Evolutionary conservation across 2,797 vertebrate genomes (phyloP).

Genomic region (Ceyx erithaca): DNA sequence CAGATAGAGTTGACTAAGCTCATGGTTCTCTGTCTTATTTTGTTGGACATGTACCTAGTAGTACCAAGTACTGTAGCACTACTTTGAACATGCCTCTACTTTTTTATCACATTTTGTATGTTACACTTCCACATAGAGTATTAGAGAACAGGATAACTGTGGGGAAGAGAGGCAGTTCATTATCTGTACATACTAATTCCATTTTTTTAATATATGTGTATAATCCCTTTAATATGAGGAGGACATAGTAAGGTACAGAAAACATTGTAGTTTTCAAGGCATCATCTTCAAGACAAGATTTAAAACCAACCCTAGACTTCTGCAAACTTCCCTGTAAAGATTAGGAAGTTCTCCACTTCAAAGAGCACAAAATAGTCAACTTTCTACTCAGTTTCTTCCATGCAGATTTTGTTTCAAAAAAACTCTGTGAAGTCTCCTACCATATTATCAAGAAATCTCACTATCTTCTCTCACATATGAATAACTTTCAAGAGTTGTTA

Average conservation of each 20-base stretch:
- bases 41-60: not conserved
- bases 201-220: not conserved
- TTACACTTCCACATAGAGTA: not conserved
- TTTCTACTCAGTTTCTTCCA: not conserved
- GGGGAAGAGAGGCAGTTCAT: not conserved
- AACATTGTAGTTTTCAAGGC: not conserved
- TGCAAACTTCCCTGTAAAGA: not conserved
- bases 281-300: not conserved
- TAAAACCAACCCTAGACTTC: not conserved
- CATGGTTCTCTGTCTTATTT: not conserved
- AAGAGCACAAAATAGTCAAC: not conserved
- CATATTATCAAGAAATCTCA: not conserved
- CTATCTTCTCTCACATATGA: not conserved
- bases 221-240: not conserved
- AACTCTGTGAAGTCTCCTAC: not conserved
- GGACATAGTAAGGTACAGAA: not conserved
- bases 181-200: not conserved
- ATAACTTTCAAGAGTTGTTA: not conserved
- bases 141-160: not conserved
- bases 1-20: not conserved
- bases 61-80: not conserved
- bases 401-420: not conserved
- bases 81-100: not conserved
- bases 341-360: not conserved
- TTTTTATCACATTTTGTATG: not conserved